These are phyloP conservation scores for Drosophila suboccidentalis DNA, from an alignment of 2,888 invertebrate genomes.

Conservation along the genomic window DNA sequence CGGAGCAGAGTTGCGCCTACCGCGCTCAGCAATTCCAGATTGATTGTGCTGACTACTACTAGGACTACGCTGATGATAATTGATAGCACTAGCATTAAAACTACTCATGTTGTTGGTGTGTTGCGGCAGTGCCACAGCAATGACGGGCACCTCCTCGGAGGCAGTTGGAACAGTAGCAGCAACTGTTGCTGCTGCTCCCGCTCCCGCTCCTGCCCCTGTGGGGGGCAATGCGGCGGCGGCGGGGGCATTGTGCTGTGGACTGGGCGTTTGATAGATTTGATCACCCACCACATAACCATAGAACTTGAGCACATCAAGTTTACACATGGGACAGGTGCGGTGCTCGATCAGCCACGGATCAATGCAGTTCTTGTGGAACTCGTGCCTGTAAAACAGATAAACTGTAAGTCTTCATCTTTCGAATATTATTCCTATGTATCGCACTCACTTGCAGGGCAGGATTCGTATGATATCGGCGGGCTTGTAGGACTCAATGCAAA, in stretches of 20 bases:
- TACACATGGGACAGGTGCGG: conserved; percentile 98
- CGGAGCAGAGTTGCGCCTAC: conserved; percentile 73
- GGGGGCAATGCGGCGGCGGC: conserved; percentile 25
- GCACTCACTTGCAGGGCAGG: conserved; percentile 95
- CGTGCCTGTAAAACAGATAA: conserved; percentile 89
- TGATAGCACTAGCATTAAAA: conserved; percentile 71
- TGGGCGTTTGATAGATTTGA: conserved; percentile 83
- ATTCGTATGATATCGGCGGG: conserved; percentile 94
- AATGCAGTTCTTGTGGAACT: conserved; percentile 97
- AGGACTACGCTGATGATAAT: conserved; percentile 69
- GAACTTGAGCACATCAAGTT: conserved; percentile 96
- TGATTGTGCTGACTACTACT: conserved; percentile 65
- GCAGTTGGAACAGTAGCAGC: conserved; percentile 24
- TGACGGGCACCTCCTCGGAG: conserved; percentile 77
- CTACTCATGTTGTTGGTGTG: conserved; percentile 59
- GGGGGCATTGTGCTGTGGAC: conserved; percentile 75
- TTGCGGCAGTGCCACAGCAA: conserved; percentile 75
- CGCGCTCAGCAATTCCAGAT: conserved; percentile 41
- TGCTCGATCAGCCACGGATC: conserved; percentile 98
- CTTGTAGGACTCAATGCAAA: conserved; percentile 97
- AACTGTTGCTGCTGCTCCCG: conserved; percentile 9
- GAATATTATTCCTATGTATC: no score
- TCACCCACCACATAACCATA: conserved; percentile 94
- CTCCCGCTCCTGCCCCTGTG: conserved; percentile 17
- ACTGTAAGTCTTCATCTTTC: neutral